These are phyloP conservation scores for Sinocyclocheilus anophthalmus DNA, from an alignment of 2,113 vertebrate species.

Conservation along the genomic window DNA sequence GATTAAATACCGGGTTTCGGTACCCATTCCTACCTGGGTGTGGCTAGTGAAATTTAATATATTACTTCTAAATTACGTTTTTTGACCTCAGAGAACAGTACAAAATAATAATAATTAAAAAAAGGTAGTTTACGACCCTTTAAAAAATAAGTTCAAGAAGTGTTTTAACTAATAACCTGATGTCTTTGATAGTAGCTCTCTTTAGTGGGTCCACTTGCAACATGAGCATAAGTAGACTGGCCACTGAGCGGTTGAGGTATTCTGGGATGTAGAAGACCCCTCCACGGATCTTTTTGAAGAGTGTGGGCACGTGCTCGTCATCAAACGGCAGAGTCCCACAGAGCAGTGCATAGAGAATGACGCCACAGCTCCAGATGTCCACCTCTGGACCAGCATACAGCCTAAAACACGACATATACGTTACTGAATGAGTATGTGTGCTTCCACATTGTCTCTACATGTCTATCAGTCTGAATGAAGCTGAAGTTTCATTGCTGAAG, in stretches of 20 bases:
- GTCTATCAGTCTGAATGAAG: not conserved
- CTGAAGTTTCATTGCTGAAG: not conserved
- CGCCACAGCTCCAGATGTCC: conserved; percentile 98
- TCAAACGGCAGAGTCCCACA: conserved; percentile 97
- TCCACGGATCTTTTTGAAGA: conserved; percentile 98
- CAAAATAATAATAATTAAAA: too few species aligned
- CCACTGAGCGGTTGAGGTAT: conserved; percentile 90
- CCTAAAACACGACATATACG: conserved; percentile 66
- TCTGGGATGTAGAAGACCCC: conserved; percentile 99
- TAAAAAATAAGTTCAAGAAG: not conserved
- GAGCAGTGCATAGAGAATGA: conserved; percentile 95
- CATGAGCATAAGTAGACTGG: conserved; percentile 94
- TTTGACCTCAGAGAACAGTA: too few species aligned
- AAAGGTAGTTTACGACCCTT: too few species aligned
- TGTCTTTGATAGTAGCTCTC: conserved; percentile 96
- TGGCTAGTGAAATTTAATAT: too few species aligned
- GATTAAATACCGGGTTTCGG: too few species aligned
- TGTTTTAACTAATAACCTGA: conserved; percentile 77
- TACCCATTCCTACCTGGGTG: too few species aligned
- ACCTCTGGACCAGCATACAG: conserved; percentile 97
- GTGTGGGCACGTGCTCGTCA: conserved; percentile 93
- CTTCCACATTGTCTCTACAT: not conserved
- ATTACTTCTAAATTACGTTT: too few species aligned
- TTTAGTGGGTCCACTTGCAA: conserved; percentile 97
- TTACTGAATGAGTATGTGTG: not conserved